phyloP scores from a whole-genome alignment of 2,888 invertebrate genomes.

The Drosophila antonietae region DNA sequence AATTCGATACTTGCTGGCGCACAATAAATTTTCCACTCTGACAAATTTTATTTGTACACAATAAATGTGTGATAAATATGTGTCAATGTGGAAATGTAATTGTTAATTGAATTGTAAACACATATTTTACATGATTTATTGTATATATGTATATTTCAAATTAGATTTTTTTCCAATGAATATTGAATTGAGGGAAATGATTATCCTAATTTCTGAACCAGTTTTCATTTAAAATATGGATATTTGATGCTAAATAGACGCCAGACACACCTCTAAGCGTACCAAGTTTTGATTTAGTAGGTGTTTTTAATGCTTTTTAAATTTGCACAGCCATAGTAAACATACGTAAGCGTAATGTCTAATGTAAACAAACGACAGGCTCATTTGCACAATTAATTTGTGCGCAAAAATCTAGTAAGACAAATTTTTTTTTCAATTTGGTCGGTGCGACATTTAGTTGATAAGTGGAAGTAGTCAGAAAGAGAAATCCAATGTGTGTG shows the following conservation, averaged over 20 bases:
- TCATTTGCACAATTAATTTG: conserved; percentile 70
- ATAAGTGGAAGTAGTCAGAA: conserved; percentile 40
- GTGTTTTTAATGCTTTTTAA: conserved; percentile 15
- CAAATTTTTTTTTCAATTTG: conserved; percentile 12
- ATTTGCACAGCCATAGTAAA: conserved; percentile 26
- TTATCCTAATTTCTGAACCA: neutral
- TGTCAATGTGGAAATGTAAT: conserved; percentile 39
- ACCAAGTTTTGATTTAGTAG: neutral
- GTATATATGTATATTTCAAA: neutral
- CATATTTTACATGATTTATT: neutral
- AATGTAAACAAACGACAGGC: conserved; percentile 45
- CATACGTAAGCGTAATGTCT: conserved; percentile 30
- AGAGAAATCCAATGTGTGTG: conserved; percentile 30
- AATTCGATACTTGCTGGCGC: conserved; percentile 1
- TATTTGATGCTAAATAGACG: conserved; percentile 24
- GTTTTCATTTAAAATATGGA: conserved; percentile 12
- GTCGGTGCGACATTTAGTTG: conserved; percentile 42
- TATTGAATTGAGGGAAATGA: neutral
- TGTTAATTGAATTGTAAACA: conserved; percentile 45
- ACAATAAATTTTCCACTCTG: conserved; percentile 46
- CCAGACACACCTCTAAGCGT: conserved; percentile 31
- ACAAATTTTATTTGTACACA: conserved; percentile 10
- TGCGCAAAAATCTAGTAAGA: conserved; percentile 33
- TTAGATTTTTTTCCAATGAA: neutral
- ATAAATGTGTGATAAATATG: conserved; percentile 38